Percentiles rank a stretch among this genome's conserved stretches.
phyloP scores from a whole-genome alignment of 2,888 invertebrate species.

The Cactoblastis cactorum region DNA sequence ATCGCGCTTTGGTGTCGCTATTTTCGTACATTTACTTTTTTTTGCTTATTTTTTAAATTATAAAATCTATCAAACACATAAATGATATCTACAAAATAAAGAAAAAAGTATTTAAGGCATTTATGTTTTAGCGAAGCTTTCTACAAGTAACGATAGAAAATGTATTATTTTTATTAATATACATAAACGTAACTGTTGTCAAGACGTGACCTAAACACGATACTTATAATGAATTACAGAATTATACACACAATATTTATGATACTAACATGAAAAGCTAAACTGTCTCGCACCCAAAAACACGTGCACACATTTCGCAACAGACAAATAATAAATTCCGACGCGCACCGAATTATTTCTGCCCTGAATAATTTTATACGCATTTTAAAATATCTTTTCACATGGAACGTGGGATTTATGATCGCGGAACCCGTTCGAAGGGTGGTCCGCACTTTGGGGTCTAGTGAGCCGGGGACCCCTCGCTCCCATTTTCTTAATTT shows the following conservation, averaged over 20 bases:
- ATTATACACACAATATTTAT: background rate
- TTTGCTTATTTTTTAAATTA: background rate
- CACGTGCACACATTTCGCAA: slow-evolving; percentile 60
- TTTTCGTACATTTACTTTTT: background rate
- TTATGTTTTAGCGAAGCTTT: too few relatives aligned
- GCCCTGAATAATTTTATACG: slow-evolving; percentile 78
- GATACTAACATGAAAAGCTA: background rate
- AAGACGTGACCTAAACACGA: too few relatives aligned
- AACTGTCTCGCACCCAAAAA: slow-evolving; percentile 26
- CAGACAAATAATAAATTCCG: slow-evolving; percentile 53
- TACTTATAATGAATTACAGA: too few relatives aligned
- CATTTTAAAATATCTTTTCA: slow-evolving; percentile 77
- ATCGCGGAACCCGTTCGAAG: slow-evolving; percentile 72
- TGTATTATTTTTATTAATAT: too few relatives aligned
- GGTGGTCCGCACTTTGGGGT: slow-evolving; percentile 58
- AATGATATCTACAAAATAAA: too few relatives aligned
- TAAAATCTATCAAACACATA: background rate
- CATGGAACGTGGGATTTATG: slow-evolving; percentile 76
- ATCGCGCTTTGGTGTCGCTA: background rate
- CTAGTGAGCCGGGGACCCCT: slow-evolving; percentile 49
- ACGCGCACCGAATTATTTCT: slow-evolving; percentile 66
- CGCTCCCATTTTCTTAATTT: slow-evolving; percentile 69
- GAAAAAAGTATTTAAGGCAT: too few relatives aligned
- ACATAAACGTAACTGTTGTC: too few relatives aligned
- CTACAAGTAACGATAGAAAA: too few relatives aligned